Conservation (phyloP, 2,113 vertebrate genomes). For the Aplodontia rufa region DNA sequence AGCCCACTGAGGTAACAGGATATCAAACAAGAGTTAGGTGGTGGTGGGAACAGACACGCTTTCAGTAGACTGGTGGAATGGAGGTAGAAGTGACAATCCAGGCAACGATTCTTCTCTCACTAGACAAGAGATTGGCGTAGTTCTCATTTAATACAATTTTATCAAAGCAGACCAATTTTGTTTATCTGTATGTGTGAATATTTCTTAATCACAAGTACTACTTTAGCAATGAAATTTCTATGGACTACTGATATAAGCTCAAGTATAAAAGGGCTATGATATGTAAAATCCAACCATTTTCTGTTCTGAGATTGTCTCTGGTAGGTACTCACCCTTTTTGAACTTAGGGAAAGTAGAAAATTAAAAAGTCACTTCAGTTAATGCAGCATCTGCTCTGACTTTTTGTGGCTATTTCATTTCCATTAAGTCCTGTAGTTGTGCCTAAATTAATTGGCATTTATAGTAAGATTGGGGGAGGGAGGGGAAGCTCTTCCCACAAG, state of each 20-base stretch:
- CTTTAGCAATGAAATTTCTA: constrained; percentile 7
- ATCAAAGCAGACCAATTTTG: neutral
- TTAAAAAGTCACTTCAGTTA: constrained; percentile 26
- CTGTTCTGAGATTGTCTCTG: neutral
- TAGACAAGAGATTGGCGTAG: neutral
- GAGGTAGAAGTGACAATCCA: neutral
- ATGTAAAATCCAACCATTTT: neutral
- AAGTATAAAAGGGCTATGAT: neutral
- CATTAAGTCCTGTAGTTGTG: constrained; percentile 19
- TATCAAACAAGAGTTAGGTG: neutral
- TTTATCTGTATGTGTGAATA: neutral
- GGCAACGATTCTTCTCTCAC: constrained; percentile 26
- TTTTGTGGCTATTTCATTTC: neutral
- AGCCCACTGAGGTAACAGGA: neutral
- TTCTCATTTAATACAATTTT: neutral
- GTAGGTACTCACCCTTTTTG: neutral
- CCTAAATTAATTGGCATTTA: constrained; percentile 30
- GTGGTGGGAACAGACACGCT: neutral
- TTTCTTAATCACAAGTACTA: neutral
- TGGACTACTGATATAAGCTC: neutral
- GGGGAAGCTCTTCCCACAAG: neutral
- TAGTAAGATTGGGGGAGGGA: neutral
- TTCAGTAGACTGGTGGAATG: neutral
- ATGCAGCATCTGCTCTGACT: neutral
- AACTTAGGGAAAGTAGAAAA: constrained; percentile 46